Percentiles rank a stretch among this genome's conserved stretches.
Conservation (phyloP, 2,113 vertebrate species). For the Isichthys henryi region DNA sequence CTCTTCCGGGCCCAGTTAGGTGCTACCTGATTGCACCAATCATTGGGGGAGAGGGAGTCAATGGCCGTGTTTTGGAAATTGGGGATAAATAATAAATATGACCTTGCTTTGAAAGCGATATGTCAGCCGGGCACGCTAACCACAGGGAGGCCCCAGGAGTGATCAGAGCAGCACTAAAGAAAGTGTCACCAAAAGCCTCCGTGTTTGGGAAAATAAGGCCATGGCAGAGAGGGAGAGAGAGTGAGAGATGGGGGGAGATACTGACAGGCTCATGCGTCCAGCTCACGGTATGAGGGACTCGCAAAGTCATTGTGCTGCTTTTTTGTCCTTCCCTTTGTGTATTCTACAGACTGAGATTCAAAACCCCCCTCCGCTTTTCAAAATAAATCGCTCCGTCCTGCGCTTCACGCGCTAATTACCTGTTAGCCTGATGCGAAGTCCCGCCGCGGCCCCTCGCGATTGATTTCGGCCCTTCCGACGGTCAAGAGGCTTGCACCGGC, state of each 20-base stretch:
- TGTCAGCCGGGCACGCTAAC: not conserved
- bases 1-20: not conserved
- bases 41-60: not conserved
- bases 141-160: constrained; percentile 31
- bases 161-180: constrained; percentile 25
- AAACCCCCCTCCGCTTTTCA: not conserved
- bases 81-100: constrained; percentile 49
- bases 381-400: not conserved
- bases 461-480: not conserved
- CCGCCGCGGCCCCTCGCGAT: not conserved
- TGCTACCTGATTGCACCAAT: not conserved
- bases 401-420: not conserved
- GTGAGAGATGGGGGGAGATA: not conserved
- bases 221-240: not conserved
- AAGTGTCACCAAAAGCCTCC: constrained; percentile 32
- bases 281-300: not conserved
- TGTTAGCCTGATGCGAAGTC: not conserved
- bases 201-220: constrained; percentile 17
- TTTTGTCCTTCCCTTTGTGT: not conserved
- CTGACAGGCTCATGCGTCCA: not conserved
- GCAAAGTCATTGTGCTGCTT: constrained; percentile 3
- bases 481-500: not conserved
- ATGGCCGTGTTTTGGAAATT: constrained; percentile 32
- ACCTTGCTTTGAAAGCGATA: constrained; percentile 45
- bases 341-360: not conserved